Evolutionary conservation across 1,140 invertebrate species (phyloP).

Genomic region (Ceratosolen fusciceps): DNA sequence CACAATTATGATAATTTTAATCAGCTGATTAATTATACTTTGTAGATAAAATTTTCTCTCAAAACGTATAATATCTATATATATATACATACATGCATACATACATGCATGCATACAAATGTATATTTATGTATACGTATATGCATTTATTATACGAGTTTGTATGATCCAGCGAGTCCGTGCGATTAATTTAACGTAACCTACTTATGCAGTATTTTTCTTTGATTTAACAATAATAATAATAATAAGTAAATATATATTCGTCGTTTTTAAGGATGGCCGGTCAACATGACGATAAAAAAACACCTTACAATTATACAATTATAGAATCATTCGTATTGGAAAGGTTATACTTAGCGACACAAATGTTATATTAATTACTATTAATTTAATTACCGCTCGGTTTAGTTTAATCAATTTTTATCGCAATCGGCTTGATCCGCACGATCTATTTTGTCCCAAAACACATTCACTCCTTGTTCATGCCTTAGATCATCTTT

Average conservation of each 20-base stretch:
- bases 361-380: conserved; percentile 19
- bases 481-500: conserved; percentile 27
- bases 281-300: neutral
- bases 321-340: conserved; percentile 1
- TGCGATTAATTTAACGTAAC: conserved; percentile 28
- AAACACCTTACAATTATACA: conserved; percentile 22
- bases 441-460: conserved; percentile 19
- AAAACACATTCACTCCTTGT: conserved; percentile 22
- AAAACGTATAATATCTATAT: conserved; percentile 39
- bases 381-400: conserved; percentile 28
- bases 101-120: conserved; percentile 41
- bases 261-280: conserved; percentile 1
- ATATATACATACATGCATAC: conserved; percentile 43
- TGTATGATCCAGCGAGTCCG: conserved; percentile 29
- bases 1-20: conserved; percentile 24
- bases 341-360: conserved; percentile 24
- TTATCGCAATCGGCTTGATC: conserved; percentile 46
- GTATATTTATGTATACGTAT: conserved; percentile 42
- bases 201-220: conserved; percentile 4
- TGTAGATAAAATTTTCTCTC: conserved; percentile 42
- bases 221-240: conserved; percentile 26
- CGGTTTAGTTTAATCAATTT: conserved; percentile 44
- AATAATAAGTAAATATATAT: conserved; percentile 19
- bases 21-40: conserved; percentile 1
- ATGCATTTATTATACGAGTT: conserved; percentile 37